Percentiles rank a stretch among this genome's conserved stretches.
phyloP scores from a whole-genome alignment of 2,888 invertebrate genomes.

The Antheraea yamamai region DNA sequence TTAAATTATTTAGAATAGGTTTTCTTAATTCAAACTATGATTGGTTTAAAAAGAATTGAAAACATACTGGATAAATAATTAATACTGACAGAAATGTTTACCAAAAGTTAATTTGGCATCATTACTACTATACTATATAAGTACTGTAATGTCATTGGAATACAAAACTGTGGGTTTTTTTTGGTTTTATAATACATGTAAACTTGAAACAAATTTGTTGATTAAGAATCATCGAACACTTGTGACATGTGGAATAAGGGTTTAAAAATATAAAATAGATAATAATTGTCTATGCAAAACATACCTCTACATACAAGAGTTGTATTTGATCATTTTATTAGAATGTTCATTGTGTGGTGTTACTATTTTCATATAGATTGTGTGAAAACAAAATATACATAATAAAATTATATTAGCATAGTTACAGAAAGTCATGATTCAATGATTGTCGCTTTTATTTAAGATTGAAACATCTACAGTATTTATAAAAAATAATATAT shows the following conservation, averaged over 20 bases:
- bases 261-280: background rate
- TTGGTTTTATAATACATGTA: background rate
- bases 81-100: too few relatives aligned
- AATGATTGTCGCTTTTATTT: background rate
- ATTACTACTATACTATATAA: background rate
- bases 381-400: slow-evolving; percentile 12
- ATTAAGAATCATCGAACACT: too few relatives aligned
- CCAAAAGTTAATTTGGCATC: background rate
- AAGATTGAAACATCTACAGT: background rate
- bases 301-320: background rate
- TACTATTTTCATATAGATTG: slow-evolving; percentile 15
- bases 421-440: slow-evolving; percentile 5
- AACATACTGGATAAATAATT: too few relatives aligned
- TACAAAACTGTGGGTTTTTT: background rate
- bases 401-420: slow-evolving; percentile 10
- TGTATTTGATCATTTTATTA: background rate
- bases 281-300: background rate
- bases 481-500: too few relatives aligned
- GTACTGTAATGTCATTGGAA: background rate
- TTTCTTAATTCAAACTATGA: too few relatives aligned
- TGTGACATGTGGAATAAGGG: too few relatives aligned
- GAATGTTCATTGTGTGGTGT: slow-evolving; percentile 3
- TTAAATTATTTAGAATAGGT: too few relatives aligned
- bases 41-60: too few relatives aligned
- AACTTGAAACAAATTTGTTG: background rate